phyloP scores from a whole-genome alignment of 2,888 invertebrate genomes.

The Auanema freiburgensis region DNA sequence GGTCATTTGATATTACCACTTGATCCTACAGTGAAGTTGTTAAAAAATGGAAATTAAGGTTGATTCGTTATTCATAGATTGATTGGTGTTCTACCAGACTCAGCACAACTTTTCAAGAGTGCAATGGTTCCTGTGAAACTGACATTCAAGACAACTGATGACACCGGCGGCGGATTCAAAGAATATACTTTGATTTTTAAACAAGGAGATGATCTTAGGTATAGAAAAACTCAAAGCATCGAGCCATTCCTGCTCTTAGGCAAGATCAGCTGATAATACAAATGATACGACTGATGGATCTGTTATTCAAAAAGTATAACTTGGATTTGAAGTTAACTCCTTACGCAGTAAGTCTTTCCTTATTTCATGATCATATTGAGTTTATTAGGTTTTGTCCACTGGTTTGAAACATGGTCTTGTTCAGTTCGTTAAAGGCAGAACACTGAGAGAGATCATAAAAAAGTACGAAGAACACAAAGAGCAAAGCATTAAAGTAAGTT shows the following conservation, averaged over 20 bases:
- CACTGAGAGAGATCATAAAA: slow-evolving; percentile 42
- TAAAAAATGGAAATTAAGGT: neutral
- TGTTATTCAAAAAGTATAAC: slow-evolving; percentile 85
- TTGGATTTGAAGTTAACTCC: slow-evolving; percentile 78
- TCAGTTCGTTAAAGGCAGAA: slow-evolving; percentile 84
- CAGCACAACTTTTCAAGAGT: slow-evolving; percentile 91
- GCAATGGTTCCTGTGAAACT: slow-evolving; percentile 91
- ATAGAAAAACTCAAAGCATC: neutral
- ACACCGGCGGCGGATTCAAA: slow-evolving; percentile 66
- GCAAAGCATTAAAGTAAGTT: slow-evolving; percentile 19
- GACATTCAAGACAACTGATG: slow-evolving; percentile 76
- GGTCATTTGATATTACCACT: slow-evolving; percentile 90
- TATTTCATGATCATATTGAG: neutral
- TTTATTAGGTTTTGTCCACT: slow-evolving; percentile 81
- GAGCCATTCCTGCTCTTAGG: slow-evolving; percentile 66
- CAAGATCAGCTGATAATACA: slow-evolving; percentile 96
- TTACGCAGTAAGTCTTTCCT: slow-evolving; percentile 17
- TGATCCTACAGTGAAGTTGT: slow-evolving; percentile 80
- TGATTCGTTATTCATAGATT: slow-evolving; percentile 71
- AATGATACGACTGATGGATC: slow-evolving; percentile 98
- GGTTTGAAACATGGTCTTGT: slow-evolving; percentile 94
- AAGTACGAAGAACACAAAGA: slow-evolving; percentile 28
- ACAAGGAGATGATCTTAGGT: slow-evolving; percentile 85
- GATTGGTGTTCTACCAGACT: slow-evolving; percentile 83
- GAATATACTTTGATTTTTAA: slow-evolving; percentile 96